Percentiles rank a stretch among this genome's conserved stretches.
Conservation (phyloP, 1,140 invertebrate species). For the Scaptomyza hsui region DNA sequence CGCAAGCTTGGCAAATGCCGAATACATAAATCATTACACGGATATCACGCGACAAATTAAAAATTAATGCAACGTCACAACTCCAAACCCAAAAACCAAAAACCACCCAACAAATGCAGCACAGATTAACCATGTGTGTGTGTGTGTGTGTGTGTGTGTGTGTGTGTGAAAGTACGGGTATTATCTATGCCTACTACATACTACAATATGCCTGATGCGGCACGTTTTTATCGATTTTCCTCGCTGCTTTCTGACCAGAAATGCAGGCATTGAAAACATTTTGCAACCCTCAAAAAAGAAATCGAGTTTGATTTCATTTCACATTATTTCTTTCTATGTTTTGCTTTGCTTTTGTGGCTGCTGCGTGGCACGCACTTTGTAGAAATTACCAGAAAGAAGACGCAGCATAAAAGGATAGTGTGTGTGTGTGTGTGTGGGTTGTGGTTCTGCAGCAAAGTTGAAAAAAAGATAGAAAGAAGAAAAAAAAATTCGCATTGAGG, state of each 20-base stretch:
- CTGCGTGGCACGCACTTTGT: conserved; percentile 70
- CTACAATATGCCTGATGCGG: conserved; percentile 33
- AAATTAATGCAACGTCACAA: conserved; percentile 67
- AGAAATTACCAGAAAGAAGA: conserved; percentile 55
- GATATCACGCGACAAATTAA: conserved; percentile 63
- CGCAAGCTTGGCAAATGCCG: conserved; percentile 34
- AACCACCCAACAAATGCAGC: conserved; percentile 16
- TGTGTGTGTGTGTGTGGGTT: conserved; percentile 28
- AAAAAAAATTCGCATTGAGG: conserved; percentile 77
- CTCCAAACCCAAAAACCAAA: neutral
- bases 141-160: conserved; percentile 6
- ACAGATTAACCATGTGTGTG: conserved; percentile 37
- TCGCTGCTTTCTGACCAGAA: conserved; percentile 22
- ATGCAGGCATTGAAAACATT: conserved; percentile 66
- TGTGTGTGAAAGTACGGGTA: conserved; percentile 7
- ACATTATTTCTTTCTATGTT: conserved; percentile 17
- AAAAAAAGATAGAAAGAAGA: conserved; percentile 14
- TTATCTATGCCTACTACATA: conserved; percentile 5
- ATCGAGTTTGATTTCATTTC: conserved; percentile 47
- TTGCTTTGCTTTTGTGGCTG: conserved; percentile 9
- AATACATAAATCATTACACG: conserved; percentile 69
- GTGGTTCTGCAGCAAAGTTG: conserved; percentile 12
- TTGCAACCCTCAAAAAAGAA: conserved; percentile 75
- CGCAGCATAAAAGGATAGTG: conserved; percentile 50
- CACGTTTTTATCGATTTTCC: conserved; percentile 79